These are phyloP conservation scores for Cyrtonyx montezumae DNA, from an alignment of 2,113 vertebrate genomes.

Conservation along the genomic window DNA sequence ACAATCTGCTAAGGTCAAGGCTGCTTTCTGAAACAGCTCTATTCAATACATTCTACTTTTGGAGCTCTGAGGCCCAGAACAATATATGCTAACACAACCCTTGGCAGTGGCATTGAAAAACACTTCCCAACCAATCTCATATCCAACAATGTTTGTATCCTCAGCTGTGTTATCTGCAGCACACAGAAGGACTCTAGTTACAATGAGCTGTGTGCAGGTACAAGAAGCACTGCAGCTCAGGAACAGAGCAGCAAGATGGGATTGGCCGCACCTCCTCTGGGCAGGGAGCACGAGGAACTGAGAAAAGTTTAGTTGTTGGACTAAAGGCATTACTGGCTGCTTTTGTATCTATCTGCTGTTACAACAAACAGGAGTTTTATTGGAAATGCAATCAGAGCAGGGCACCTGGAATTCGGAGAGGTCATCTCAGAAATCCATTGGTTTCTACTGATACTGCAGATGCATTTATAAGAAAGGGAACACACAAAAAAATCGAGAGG, in stretches of 20 bases:
- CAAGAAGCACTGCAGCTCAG: not conserved
- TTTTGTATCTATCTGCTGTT: not conserved
- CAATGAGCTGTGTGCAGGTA: not conserved
- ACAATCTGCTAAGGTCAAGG: not conserved
- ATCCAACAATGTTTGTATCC: conserved; percentile 20
- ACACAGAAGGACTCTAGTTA: conserved; percentile 22
- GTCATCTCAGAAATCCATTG: not conserved
- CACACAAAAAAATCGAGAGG: not conserved
- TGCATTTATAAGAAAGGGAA: not conserved
- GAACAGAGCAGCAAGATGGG: not conserved
- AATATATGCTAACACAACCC: not conserved
- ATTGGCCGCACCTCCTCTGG: not conserved
- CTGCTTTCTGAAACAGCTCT: not conserved
- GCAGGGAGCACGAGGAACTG: not conserved
- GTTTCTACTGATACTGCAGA: not conserved
- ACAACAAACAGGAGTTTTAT: not conserved
- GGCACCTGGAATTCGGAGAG: not conserved
- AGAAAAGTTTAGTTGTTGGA: not conserved
- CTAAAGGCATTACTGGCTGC: not conserved
- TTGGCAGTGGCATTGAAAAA: conserved; percentile 24
- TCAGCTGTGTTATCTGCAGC: conserved; percentile 41
- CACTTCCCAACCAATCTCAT: not conserved
- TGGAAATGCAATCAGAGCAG: not conserved
- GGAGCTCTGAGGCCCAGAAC: conserved; percentile 24
- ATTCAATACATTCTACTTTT: not conserved